These are phyloP conservation scores for Anodontia alba DNA, from an alignment of 2,888 invertebrate genomes.

Conservation along the genomic window DNA sequence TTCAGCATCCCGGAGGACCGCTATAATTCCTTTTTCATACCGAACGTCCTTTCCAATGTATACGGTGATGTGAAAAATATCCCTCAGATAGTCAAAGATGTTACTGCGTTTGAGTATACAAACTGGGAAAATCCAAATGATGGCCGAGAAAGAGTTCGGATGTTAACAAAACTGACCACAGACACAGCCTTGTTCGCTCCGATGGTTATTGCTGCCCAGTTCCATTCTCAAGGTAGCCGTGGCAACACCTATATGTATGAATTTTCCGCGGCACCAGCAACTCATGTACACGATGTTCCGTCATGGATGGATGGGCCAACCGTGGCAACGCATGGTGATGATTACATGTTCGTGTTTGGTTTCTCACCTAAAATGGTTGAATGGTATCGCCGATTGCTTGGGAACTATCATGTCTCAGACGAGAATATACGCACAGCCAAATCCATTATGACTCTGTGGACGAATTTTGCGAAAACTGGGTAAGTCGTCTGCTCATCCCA, in stretches of 20 bases:
- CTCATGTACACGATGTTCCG: neutral
- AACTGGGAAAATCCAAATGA: conserved; percentile 24
- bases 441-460: neutral
- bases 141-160: neutral
- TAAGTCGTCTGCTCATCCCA: too few relatives aligned
- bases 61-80: neutral
- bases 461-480: neutral
- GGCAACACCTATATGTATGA: neutral
- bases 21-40: neutral
- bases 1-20: neutral
- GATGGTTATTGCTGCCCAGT: neutral
- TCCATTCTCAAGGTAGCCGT: neutral
- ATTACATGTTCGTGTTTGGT: conserved; percentile 32
- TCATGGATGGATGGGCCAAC: conserved; percentile 5
- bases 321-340: conserved; percentile 31
- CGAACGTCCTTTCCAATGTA: neutral
- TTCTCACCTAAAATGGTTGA: neutral
- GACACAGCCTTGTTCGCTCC: neutral
- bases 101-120: conserved; percentile 35
- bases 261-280: neutral
- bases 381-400: neutral
- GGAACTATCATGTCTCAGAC: neutral
- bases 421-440: neutral
- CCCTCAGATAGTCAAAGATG: neutral
- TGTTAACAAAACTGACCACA: conserved; percentile 11